Percentiles rank a stretch among this genome's conserved stretches.
Conservation (phyloP, 2,113 vertebrate species). For the Oceanites oceanicus region DNA sequence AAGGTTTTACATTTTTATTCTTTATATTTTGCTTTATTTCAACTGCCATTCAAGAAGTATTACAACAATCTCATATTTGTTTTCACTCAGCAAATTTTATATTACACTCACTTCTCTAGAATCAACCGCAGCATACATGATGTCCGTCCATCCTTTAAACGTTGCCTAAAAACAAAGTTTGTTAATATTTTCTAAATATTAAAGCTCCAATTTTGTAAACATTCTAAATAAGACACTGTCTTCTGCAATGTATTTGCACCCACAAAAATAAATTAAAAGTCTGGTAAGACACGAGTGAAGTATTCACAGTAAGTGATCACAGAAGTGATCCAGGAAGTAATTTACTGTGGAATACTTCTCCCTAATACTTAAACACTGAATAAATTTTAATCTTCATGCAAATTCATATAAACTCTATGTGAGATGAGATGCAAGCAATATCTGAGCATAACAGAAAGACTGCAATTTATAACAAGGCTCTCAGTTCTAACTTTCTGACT, state of each 20-base stretch:
- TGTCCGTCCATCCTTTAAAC: conserved; percentile 82
- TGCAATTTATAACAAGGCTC: background rate
- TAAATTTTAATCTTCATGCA: background rate
- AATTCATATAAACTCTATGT: background rate
- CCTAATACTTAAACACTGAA: background rate
- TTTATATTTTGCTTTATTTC: background rate
- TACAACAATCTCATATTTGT: background rate
- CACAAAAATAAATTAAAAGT: background rate
- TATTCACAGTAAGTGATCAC: background rate
- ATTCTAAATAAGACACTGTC: background rate
- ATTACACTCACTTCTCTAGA: conserved; percentile 75
- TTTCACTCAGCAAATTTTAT: background rate
- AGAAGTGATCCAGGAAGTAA: background rate
- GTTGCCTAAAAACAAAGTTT: conserved; percentile 75
- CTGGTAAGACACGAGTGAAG: background rate
- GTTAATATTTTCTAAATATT: conserved; percentile 21
- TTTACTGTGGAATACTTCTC: background rate
- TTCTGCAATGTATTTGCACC: background rate
- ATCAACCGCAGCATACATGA: conserved; percentile 84
- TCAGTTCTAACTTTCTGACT: background rate
- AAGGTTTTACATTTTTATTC: background rate
- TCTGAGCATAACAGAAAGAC: background rate
- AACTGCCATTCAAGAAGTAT: background rate
- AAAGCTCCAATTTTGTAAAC: background rate
- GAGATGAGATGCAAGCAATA: background rate